Conservation (phyloP, 2,888 invertebrate genomes). For the Agriopis leucophaearia region DNA sequence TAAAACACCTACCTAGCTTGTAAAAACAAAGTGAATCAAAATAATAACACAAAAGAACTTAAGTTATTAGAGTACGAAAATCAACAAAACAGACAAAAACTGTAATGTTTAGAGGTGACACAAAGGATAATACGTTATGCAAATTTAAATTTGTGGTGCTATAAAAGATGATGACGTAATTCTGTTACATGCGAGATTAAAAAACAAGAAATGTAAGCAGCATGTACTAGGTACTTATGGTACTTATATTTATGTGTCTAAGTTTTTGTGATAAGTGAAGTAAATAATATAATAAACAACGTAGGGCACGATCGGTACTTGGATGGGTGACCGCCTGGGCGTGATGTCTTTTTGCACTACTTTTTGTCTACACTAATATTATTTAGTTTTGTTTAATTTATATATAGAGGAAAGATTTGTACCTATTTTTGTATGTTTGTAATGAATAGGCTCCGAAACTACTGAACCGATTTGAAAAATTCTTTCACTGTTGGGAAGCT, state of each 20-base stretch:
- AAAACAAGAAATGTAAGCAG: not conserved
- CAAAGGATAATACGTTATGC: constrained; percentile 10
- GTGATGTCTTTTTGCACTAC: too few species aligned
- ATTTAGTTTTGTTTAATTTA: too few species aligned
- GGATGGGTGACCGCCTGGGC: too few species aligned
- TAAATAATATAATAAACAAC: too few species aligned
- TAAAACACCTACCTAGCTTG: not conserved
- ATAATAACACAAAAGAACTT: not conserved
- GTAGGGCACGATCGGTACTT: too few species aligned
- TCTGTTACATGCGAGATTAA: not conserved
- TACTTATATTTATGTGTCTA: not conserved
- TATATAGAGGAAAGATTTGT: too few species aligned
- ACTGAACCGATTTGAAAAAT: too few species aligned
- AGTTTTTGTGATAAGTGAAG: not conserved
- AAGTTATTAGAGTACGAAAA: not conserved
- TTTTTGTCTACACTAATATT: too few species aligned
- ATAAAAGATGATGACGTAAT: constrained; percentile 18
- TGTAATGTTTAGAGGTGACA: constrained; percentile 23
- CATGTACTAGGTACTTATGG: not conserved
- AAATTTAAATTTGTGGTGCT: constrained; percentile 10
- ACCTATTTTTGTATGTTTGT: too few species aligned
- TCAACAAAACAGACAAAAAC: constrained; percentile 13
- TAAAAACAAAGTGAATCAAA: not conserved
- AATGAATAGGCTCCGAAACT: too few species aligned
- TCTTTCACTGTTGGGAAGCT: too few species aligned